Base-by-base conservation (phyloP, 2,888 invertebrate genomes). In the Argyra leucocephala region DNA sequence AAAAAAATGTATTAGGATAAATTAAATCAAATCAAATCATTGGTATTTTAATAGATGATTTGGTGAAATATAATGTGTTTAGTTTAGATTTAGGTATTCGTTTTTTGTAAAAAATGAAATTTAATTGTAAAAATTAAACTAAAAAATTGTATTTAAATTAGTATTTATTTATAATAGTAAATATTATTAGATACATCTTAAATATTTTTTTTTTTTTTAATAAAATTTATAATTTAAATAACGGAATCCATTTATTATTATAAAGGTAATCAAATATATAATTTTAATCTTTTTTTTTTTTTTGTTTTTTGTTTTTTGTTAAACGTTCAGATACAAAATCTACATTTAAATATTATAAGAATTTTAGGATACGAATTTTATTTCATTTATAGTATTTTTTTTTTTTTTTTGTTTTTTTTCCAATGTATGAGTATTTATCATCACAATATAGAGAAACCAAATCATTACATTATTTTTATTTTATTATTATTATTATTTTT, bases 361-460 rank as follows among this genome's bases (percentile, higher is more conserved):
- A 48, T 48, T 48, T 48, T 48, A 48, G 48, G 48, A 48, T 48
- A 48, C 48, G 48, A 48, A 48, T 48, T 48, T 48, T 48, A 2
- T 48, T 9, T 48, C 18, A 18, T 48, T 3, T 48, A 3, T 48
- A 18, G 5, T 48, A 12, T 18, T 15, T 48, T 12, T 48, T 48
- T n/a, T 48, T 48, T 48, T 15, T 12, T 48, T 48, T 48, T 9
- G 15, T 48, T 48, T 48, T 48, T 18, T 48, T 48, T 18, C 48
- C 12, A 18, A 18, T 48, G 12, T 48, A 6, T 48, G 48, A 48
- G 48, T 48, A 48, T 48, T 48, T 48, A 48, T 48, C 48, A 48
- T 48, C 48, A 48, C 48, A 48, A 48, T 48, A 48, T 48, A 48
- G 48, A 48, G 48, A 48, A 48, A 48, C 48, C 48, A 48, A 48